Percentiles rank a stretch among this genome's conserved stretches.
phyloP scores from a whole-genome alignment of 2,113 vertebrate genomes.

The Pycnonotus jocosus region DNA sequence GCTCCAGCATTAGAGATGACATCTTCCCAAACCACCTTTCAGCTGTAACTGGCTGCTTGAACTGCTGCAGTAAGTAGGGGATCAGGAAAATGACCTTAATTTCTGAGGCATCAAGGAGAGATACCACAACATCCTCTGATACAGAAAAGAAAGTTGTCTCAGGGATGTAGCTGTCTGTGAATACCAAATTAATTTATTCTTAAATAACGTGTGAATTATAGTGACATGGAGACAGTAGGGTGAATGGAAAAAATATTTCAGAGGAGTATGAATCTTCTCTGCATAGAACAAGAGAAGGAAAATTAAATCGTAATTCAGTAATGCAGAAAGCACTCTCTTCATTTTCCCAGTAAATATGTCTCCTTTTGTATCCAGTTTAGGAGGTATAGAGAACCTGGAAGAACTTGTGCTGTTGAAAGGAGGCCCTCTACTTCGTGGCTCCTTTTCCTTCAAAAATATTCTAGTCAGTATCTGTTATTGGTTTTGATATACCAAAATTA shows the following conservation, averaged over 20 bases:
- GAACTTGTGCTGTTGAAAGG: background rate
- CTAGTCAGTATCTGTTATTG: background rate
- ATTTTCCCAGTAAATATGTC: background rate
- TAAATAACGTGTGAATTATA: background rate
- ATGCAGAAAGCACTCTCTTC: background rate
- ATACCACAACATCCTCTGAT: background rate
- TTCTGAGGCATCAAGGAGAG: background rate
- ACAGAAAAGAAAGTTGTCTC: background rate
- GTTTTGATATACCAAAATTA: background rate
- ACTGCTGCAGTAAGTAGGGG: background rate
- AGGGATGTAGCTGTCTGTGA: background rate
- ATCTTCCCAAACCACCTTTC: background rate
- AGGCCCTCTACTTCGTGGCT: background rate
- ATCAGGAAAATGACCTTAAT: background rate
- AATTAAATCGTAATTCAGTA: background rate
- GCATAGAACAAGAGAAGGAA: background rate
- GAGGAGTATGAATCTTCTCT: background rate
- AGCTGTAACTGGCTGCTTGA: background rate
- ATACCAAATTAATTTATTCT: background rate
- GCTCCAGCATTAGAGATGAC: background rate
- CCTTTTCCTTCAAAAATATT: background rate
- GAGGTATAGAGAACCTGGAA: background rate
- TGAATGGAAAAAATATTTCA: background rate
- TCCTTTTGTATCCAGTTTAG: background rate
- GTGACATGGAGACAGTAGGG: background rate